phyloP scores from a whole-genome alignment of 1,140 invertebrate genomes.

The Anagrus nilaparvatae region DNA sequence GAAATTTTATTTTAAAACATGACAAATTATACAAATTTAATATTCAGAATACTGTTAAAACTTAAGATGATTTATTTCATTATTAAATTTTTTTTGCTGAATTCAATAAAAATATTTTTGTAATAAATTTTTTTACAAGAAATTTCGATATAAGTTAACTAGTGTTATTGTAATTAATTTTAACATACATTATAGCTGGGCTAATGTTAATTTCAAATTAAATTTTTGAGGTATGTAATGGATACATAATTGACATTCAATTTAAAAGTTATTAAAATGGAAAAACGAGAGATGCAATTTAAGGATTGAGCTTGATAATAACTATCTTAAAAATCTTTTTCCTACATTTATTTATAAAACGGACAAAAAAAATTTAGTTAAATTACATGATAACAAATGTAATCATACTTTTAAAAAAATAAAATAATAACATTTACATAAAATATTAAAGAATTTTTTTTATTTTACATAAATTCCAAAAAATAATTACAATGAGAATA shows the following conservation, averaged over 20 bases:
- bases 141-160: too few relatives aligned
- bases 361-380: neutral
- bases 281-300: too few relatives aligned
- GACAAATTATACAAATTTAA: slow-evolving; percentile 12
- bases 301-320: too few relatives aligned
- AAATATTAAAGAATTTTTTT: slow-evolving; percentile 9
- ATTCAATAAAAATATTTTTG: neutral
- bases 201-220: too few relatives aligned
- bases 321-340: too few relatives aligned
- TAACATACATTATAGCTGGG: too few relatives aligned
- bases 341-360: too few relatives aligned
- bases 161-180: too few relatives aligned
- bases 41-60: neutral
- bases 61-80: neutral
- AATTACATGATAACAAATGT: neutral
- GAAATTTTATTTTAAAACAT: slow-evolving; percentile 2
- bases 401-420: neutral
- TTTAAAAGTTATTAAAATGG: too few relatives aligned
- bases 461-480: slow-evolving; percentile 4
- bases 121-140: too few relatives aligned
- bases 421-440: slow-evolving; percentile 2
- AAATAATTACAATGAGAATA: slow-evolving; percentile 7
- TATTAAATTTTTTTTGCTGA: neutral
- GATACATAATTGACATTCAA: too few relatives aligned
- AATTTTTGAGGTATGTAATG: too few relatives aligned